phyloP scores from a whole-genome alignment of 2,113 vertebrate genomes.

The Procavia capensis region DNA sequence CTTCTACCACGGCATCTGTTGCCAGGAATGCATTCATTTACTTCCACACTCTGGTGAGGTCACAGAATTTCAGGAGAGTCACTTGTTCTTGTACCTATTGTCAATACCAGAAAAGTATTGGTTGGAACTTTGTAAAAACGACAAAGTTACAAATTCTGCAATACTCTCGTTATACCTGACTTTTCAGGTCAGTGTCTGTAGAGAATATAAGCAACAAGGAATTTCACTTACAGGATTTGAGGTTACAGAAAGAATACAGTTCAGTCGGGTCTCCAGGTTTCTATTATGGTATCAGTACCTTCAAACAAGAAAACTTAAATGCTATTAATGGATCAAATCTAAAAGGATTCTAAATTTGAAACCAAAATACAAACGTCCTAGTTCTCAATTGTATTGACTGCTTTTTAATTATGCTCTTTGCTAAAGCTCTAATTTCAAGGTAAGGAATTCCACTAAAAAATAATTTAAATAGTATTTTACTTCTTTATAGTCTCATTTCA shows the following conservation, averaged over 20 bases:
- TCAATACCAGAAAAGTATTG: slow-evolving; percentile 50
- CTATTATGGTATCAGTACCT: neutral
- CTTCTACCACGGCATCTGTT: neutral
- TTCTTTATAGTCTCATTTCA: slow-evolving; percentile 30
- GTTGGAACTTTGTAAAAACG: slow-evolving; percentile 37
- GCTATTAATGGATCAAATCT: neutral
- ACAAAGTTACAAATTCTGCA: slow-evolving; percentile 49
- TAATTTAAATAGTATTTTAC: neutral
- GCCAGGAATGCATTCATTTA: neutral
- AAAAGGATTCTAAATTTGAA: slow-evolving; percentile 32
- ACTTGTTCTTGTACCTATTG: slow-evolving; percentile 31
- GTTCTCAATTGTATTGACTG: neutral
- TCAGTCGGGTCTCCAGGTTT: slow-evolving; percentile 5
- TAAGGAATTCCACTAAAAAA: neutral
- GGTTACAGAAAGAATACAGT: neutral
- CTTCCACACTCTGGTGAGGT: neutral
- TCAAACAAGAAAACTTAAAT: neutral
- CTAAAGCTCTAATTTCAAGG: slow-evolving; percentile 2
- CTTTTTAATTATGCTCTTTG: neutral
- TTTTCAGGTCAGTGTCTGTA: slow-evolving; percentile 46
- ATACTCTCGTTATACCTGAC: slow-evolving; percentile 32
- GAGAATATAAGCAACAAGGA: slow-evolving; percentile 21
- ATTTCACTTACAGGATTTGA: neutral
- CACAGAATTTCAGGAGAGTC: neutral
- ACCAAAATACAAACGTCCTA: neutral